These are phyloP conservation scores for Mesopsocus fuscifrons DNA, from an alignment of 2,888 invertebrate species.

Conservation along the genomic window DNA sequence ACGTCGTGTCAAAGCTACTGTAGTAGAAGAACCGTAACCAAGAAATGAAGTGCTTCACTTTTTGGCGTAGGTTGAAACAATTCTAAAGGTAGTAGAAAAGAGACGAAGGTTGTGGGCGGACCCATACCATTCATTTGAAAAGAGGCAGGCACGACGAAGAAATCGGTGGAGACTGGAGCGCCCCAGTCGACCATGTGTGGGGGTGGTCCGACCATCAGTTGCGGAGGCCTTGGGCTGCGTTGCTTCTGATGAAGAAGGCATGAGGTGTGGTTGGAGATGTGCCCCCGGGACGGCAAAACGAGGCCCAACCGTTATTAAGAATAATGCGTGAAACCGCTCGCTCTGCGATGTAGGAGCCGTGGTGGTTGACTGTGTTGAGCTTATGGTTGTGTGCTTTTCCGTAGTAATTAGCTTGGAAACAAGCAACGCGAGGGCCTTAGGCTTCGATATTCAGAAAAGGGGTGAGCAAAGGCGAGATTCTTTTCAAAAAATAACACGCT, in stretches of 20 bases:
- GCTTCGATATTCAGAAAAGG: neutral
- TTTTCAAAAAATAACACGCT: too few relatives aligned
- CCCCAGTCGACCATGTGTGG: too few relatives aligned
- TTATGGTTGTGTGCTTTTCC: neutral
- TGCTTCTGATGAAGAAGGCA: neutral
- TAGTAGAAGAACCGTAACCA: too few relatives aligned
- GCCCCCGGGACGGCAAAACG: constrained; percentile 6
- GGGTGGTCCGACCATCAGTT: neutral
- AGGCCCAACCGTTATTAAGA: constrained; percentile 4
- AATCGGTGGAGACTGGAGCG: neutral
- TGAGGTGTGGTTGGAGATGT: neutral
- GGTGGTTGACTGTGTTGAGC: neutral
- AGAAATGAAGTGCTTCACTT: too few relatives aligned
- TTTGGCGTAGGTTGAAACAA: too few relatives aligned
- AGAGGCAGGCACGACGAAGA: too few relatives aligned
- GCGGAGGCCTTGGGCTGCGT: neutral
- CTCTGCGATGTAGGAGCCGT: too few relatives aligned
- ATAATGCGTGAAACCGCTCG: constrained; percentile 8
- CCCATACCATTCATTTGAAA: too few relatives aligned
- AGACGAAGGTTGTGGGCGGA: too few relatives aligned
- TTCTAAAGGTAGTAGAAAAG: too few relatives aligned
- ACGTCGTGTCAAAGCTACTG: too few relatives aligned
- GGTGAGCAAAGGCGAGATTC: neutral
- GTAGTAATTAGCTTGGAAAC: neutral
- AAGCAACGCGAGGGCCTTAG: neutral